Evolutionary conservation across 2,113 vertebrate genomes (phyloP).

Genomic region (Oxyruncus cristatus): DNA sequence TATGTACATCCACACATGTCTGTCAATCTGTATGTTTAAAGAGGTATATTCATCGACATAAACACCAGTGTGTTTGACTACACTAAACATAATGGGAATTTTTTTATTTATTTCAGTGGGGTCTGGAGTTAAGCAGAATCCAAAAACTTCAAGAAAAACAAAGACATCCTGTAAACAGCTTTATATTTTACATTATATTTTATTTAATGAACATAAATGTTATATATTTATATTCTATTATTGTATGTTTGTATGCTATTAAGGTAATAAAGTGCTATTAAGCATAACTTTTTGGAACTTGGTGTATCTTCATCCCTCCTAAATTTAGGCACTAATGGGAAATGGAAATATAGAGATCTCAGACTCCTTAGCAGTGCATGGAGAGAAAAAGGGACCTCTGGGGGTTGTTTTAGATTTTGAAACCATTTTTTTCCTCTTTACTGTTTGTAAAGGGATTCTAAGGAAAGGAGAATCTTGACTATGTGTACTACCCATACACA

Average conservation of each 20-base stretch:
- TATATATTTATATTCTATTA: neutral
- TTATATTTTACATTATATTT: neutral
- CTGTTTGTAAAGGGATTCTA: neutral
- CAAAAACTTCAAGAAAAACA: neutral
- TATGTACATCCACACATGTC: neutral
- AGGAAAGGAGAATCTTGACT: neutral
- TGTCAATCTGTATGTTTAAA: neutral
- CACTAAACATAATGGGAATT: neutral
- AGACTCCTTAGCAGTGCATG: neutral
- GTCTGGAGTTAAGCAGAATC: neutral
- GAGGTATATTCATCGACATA: neutral
- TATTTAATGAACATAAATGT: neutral
- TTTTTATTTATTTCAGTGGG: neutral
- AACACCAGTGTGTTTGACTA: neutral
- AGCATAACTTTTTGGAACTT: neutral
- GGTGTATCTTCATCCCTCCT: neutral
- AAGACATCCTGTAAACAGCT: neutral
- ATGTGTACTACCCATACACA: neutral
- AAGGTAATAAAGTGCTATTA: neutral
- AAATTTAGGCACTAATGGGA: neutral
- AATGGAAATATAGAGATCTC: neutral
- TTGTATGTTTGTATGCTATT: neutral
- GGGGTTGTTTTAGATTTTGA: neutral
- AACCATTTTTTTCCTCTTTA: neutral
- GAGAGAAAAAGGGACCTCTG: neutral